Conservation (phyloP, 2,113 vertebrate species). For the Festucalex cinctus region DNA sequence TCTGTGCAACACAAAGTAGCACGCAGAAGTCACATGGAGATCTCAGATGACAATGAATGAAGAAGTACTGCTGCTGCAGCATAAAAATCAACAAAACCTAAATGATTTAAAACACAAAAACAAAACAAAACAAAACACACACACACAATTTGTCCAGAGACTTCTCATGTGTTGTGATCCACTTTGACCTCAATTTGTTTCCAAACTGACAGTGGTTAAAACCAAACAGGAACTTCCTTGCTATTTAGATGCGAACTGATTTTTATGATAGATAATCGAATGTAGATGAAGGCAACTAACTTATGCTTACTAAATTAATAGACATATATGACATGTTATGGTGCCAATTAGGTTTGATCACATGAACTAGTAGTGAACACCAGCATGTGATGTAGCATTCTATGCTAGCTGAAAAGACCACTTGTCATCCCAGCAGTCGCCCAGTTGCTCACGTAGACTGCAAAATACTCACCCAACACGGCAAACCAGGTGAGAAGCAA, state of each 20-base stretch:
- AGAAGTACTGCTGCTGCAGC: conserved; percentile 20
- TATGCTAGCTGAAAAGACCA: not conserved
- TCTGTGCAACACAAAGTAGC: conserved; percentile 41
- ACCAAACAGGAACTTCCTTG: not conserved
- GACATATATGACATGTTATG: not conserved
- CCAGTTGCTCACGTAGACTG: not conserved
- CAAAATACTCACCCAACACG: conserved; percentile 61
- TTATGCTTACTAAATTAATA: not conserved
- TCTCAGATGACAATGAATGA: conserved; percentile 44
- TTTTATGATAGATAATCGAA: not conserved
- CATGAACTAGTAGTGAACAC: not conserved
- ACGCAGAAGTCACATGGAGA: conserved; percentile 35
- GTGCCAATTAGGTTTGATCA: not conserved
- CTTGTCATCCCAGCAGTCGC: not conserved
- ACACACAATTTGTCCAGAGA: not conserved
- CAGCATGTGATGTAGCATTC: not conserved
- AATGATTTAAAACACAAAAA: not conserved
- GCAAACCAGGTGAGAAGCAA: conserved; percentile 35
- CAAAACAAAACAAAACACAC: not conserved
- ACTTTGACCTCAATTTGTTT: not conserved
- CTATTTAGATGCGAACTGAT: not conserved
- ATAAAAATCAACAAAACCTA: conserved; percentile 17
- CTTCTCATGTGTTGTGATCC: not conserved
- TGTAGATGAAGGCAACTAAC: not conserved
- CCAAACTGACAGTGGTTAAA: not conserved